Conservation (phyloP, 1,140 invertebrate genomes). For the Caenorhabditis remanei region DNA sequence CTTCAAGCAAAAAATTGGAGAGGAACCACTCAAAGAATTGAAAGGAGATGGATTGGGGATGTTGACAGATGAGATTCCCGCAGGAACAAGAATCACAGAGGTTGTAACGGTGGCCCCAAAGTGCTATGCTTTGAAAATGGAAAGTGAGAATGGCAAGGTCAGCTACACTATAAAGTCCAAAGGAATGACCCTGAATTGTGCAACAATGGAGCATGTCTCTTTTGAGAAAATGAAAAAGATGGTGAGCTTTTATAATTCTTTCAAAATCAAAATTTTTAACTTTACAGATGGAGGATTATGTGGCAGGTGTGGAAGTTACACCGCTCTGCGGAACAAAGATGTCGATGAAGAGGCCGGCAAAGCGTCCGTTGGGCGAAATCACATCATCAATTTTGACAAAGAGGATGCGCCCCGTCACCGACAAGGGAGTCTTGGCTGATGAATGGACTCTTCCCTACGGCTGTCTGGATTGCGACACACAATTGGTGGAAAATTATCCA, state of each 20-base stretch:
- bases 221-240: background rate
- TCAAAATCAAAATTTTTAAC: too few relatives aligned
- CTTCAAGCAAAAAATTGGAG: background rate
- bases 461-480: too few relatives aligned
- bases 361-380: too few relatives aligned
- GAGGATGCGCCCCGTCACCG: too few relatives aligned
- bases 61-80: background rate
- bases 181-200: background rate
- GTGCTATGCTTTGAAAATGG: background rate
- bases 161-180: background rate
- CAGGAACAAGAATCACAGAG: background rate
- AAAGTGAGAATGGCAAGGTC: background rate
- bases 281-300: too few relatives aligned
- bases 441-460: too few relatives aligned
- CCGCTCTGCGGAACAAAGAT: too few relatives aligned
- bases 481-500: too few relatives aligned
- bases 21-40: background rate
- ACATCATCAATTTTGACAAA: too few relatives aligned
- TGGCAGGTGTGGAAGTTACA: too few relatives aligned
- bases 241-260: background rate
- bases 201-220: background rate
- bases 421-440: too few relatives aligned
- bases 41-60: background rate
- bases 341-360: too few relatives aligned
- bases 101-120: background rate